Base-by-base conservation (phyloP, 1,140 invertebrate genomes). In the Sinonovacula constricta region DNA sequence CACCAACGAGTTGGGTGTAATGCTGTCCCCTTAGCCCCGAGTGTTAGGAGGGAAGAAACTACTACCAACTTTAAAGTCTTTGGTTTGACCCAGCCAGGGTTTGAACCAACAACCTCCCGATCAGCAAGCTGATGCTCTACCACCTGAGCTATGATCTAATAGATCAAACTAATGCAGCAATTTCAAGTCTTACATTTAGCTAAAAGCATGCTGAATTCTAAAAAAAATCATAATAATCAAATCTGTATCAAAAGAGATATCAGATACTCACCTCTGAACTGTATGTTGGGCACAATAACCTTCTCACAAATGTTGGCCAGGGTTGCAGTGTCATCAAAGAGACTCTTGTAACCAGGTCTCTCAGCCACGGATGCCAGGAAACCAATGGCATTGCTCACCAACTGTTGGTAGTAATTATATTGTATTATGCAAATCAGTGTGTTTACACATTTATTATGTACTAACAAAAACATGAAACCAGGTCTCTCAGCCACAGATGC, bases 281-380 rank as follows among this genome's bases (percentile, higher is more conserved):
- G 95, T 94, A 99, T 97, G 90, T 99, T 99, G 0, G 98, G 98
- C 81, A 99, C 97, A 87, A 99, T 96, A 24, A 99, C 96, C 92
- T 99, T 98, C 89, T 99, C 96, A 91, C 98, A 99, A 81, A 99
- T 98, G 81, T 94, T 96, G 53, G 95, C 94, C 2, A 99, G 92
- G 24, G 96, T 96, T 65, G 93, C 93, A 14, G 83, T 93, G 88
- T 96, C 95, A 91, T 98, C 96, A 91, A 99, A 99, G 7, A 99
- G 91, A 82, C 93, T 92, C 81, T 96, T 95, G 88, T 99, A 97
- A 66, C 95, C 95, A 45, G 94, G 92, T 82, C 97, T 94, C 87
- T 98, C 97, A 1, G 97, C 98, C 7, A 99, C 96, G 60, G 96
- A 96, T 0, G 97, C 96, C 53, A 99, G 92, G 90, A 99, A 99